A percentile compares a stretch with the other conserved stretches of the same genome.
Conservation (phyloP, 2,113 vertebrate genomes). For the Prietella phreatophila region DNA sequence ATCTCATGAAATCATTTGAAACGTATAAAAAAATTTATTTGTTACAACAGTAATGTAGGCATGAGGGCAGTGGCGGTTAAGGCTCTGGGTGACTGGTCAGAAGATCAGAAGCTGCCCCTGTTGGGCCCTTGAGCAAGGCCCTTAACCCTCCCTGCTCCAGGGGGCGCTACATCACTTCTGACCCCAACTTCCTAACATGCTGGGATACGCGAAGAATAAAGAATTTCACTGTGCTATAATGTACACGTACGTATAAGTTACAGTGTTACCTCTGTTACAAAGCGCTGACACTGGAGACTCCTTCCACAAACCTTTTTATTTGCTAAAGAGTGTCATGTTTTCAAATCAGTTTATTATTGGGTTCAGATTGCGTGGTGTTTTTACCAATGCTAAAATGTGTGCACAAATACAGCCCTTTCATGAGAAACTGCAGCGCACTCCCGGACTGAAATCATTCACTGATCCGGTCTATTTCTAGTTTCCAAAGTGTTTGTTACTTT, state of each 20-base stretch:
- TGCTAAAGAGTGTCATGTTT: not conserved
- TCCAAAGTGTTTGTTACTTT: not conserved
- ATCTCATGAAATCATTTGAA: not conserved
- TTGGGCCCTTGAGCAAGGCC: no score
- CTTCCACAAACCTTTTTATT: not conserved
- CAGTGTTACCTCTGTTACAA: not conserved
- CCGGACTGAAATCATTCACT: not conserved
- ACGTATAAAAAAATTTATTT: no score
- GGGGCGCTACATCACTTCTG: no score
- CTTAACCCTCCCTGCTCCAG: no score
- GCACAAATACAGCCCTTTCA: no score
- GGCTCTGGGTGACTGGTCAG: no score
- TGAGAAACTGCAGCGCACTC: not conserved
- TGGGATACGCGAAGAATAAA: no score
- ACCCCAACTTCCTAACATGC: no score
- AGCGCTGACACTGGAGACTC: not conserved
- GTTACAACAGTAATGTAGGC: not conserved
- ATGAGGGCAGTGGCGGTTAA: not conserved
- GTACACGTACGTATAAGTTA: not conserved
- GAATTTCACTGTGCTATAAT: no score
- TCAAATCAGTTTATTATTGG: not conserved
- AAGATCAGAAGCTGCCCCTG: no score
- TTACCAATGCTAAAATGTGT: no score
- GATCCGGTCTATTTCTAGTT: not conserved
- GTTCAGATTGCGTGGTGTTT: not conserved